Conservation (phyloP, 1,140 invertebrate genomes). For the Holcopasites calliopsidis region DNA sequence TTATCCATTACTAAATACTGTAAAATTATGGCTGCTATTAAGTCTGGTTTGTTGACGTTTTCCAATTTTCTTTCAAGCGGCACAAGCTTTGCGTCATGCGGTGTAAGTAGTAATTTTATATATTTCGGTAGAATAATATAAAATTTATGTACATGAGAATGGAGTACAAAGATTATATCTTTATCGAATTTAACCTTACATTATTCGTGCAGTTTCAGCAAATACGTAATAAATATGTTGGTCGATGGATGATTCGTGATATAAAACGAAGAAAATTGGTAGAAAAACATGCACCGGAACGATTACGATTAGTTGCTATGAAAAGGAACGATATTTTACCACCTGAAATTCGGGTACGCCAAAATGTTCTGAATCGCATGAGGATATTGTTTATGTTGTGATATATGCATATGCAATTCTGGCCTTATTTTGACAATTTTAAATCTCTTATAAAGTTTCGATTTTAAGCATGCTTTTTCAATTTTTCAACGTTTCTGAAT, state of each 20-base stretch:
- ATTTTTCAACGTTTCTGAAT: not conserved
- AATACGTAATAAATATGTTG: slow-evolving; percentile 75
- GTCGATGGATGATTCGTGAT: slow-evolving; percentile 81
- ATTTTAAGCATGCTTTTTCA: not conserved
- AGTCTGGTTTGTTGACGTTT: slow-evolving; percentile 26
- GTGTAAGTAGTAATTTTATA: slow-evolving; percentile 51
- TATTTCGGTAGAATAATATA: not conserved
- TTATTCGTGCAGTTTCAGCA: slow-evolving; percentile 81
- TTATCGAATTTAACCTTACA: not conserved
- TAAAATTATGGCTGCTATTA: slow-evolving; percentile 63
- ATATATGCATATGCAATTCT: not conserved
- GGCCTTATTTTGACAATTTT: not conserved
- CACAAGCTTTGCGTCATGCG: slow-evolving; percentile 33
- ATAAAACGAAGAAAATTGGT: slow-evolving; percentile 87
- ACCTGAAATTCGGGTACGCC: slow-evolving; percentile 85
- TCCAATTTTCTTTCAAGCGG: slow-evolving; percentile 46
- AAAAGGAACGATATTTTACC: slow-evolving; percentile 91
- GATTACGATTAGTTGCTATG: slow-evolving; percentile 88
- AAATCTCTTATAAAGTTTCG: not conserved
- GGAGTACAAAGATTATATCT: not conserved
- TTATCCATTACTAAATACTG: too few relatives aligned
- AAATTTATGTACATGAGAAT: not conserved
- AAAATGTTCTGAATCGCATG: too few relatives aligned
- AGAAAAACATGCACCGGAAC: slow-evolving; percentile 85
- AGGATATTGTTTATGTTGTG: not conserved